Evolutionary conservation across 2,888 invertebrate species (phyloP), one percentile per base, ranked within the genome.

Genomic region (Gastracanthus pulcherrimus): DNA sequence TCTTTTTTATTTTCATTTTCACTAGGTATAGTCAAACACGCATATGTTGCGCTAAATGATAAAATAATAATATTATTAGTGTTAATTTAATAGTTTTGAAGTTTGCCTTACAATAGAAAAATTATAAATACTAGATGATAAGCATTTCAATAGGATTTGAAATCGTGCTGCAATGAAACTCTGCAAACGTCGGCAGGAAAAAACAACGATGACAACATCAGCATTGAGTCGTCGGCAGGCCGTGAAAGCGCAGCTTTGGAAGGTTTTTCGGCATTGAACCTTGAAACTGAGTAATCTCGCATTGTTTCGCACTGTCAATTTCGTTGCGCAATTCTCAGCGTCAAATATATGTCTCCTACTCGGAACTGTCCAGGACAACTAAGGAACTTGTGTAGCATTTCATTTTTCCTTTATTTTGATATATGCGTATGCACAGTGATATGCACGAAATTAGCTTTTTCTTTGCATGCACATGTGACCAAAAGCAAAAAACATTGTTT

Each of bases 211-310:
- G 55, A 26, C 55, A 55, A 51, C 9, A 23, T 23, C 55, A 55
- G 55, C 55, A 26, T 26, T 23, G 2, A 26, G 26, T 19, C 13
- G 1, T n/a, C 3, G 2, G 19, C 19, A 19, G 5, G n/a, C 2
- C 19, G 48, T 3, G 13, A 23, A 55, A 55, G 55, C 23, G 13
- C 13, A 16, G 29, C 41, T 60, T 41, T 6, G 19, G 45, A 74
- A 29, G 45, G n/a, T 23, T 72, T 55, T 66, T 38, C 26, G 55
- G 34, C 31, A 2, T 29, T 34, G 34, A 23, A 51, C 71, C 77
- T 70, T 77, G 77, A 64, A 70, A 70, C 1, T 38, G 34, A 16
- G 9, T 69, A 76, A 76, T 51, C 29, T 34, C 23, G 9, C 19
- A 29, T 36, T 48, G 51, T 64, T 55, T 36, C 19, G 23, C 29